phyloP scores from a whole-genome alignment of 1,140 invertebrate species.

The Drosophila persimilis region DNA sequence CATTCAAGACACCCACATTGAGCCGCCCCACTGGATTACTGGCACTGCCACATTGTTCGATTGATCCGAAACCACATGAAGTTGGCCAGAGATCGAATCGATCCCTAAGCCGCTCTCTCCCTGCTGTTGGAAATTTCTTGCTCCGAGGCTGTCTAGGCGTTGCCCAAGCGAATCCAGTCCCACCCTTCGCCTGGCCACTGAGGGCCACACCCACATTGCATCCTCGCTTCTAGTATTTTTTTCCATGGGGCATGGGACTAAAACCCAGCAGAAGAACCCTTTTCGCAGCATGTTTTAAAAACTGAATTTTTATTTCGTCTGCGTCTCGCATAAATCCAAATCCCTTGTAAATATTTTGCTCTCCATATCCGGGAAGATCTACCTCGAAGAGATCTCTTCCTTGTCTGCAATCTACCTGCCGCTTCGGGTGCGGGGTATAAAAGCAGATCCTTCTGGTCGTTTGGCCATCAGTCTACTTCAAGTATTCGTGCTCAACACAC shows the following conservation, averaged over 20 bases:
- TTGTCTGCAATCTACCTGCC: conserved; percentile 28
- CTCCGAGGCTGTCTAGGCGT: conserved; percentile 11
- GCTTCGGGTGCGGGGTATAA: conserved; percentile 39
- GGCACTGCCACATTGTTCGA: background rate
- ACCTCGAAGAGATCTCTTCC: conserved; percentile 6
- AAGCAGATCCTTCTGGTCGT: conserved; percentile 15
- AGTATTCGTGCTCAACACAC: conserved; percentile 76
- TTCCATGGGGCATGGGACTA: conserved; percentile 13
- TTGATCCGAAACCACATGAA: conserved; percentile 61
- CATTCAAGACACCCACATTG: conserved; percentile 29
- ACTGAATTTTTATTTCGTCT: conserved; percentile 17
- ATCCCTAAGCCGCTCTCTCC: conserved; percentile 27
- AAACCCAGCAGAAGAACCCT: conserved; percentile 24
- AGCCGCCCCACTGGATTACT: conserved; percentile 26
- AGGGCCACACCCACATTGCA: conserved; percentile 56
- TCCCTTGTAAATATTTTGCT: conserved; percentile 61
- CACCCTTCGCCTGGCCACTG: conserved; percentile 45
- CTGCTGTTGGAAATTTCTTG: conserved; percentile 6
- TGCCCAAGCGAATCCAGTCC: conserved; percentile 3
- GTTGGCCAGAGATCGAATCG: conserved; percentile 39
- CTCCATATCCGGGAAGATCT: conserved; percentile 26
- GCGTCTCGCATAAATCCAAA: conserved; percentile 13
- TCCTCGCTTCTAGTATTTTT: conserved; percentile 14
- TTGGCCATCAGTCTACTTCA: conserved; percentile 58
- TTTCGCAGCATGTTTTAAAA: conserved; percentile 43